Conservation (phyloP, 92 coral and sea anemone genomes). For the Epizoanthus fatuus region DNA sequence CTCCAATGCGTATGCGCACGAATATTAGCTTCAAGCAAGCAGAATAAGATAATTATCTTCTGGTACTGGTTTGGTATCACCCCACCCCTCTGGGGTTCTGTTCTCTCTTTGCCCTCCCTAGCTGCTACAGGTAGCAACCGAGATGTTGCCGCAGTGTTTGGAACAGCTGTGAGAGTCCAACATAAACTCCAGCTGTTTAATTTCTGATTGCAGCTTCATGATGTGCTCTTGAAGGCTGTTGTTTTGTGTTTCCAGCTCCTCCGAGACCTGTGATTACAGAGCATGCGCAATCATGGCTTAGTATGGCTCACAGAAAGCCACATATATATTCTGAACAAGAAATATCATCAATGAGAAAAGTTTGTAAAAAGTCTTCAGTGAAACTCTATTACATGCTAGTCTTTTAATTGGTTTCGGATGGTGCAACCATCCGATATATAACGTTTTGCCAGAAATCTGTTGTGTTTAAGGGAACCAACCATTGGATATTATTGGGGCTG, state of each 20-base stretch:
- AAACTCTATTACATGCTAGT: no score
- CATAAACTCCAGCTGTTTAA: constrained; percentile 94
- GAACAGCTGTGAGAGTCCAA: constrained; percentile 97
- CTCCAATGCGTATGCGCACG: background rate
- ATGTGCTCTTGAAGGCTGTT: constrained; percentile 92
- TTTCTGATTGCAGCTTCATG: constrained; percentile 93
- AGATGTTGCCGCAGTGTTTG: constrained; percentile 55
- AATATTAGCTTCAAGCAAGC: constrained; percentile 21
- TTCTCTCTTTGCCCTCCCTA: constrained; percentile 26
- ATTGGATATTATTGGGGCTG: no score
- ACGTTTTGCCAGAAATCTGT: no score
- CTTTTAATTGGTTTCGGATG: no score
- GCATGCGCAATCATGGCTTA: background rate
- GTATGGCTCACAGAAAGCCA: no score
- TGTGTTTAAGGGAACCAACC: no score
- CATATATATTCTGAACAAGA: no score
- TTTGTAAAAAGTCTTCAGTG: no score
- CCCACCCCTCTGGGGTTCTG: background rate
- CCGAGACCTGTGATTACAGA: constrained; percentile 78
- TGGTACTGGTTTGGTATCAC: constrained; percentile 21
- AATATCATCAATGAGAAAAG: no score
- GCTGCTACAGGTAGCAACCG: constrained; percentile 33
- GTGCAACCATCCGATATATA: no score
- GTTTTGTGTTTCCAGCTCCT: constrained; percentile 91
- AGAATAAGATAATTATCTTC: constrained; percentile 9